These are phyloP conservation scores for Gymnothorax javanicus DNA, from an alignment of 2,797 vertebrate species.

Conservation along the genomic window DNA sequence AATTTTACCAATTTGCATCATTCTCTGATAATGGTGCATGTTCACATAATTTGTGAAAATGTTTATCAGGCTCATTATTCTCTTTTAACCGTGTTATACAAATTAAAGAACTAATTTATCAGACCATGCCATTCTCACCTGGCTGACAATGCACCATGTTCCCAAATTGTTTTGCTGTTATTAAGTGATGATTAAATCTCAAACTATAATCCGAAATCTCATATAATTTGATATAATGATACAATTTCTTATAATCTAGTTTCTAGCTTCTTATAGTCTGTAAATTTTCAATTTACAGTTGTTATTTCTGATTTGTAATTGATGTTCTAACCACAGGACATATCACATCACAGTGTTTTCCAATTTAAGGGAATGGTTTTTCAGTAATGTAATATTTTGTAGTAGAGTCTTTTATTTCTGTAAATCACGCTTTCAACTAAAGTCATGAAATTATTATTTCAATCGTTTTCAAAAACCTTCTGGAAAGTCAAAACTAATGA, in stretches of 20 bases:
- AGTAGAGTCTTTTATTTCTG: not conserved
- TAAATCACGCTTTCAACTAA: not conserved
- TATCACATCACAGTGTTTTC: not conserved
- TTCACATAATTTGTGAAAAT: not conserved
- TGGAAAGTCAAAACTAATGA: not conserved
- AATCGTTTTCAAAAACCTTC: not conserved
- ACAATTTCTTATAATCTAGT: too few species aligned
- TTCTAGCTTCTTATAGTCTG: too few species aligned
- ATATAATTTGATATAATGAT: not conserved
- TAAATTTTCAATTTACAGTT: too few species aligned
- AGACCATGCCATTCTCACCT: not conserved
- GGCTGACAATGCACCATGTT: not conserved
- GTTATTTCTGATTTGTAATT: too few species aligned
- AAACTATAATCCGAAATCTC: not conserved
- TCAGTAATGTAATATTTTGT: not conserved
- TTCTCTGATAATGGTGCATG: not conserved
- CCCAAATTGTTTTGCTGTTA: not conserved
- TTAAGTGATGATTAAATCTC: not conserved
- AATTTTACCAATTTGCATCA: not conserved
- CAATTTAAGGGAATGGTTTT: not conserved
- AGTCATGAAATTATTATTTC: not conserved
- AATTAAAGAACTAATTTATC: not conserved
- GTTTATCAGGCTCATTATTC: not conserved
- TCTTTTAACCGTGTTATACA: not conserved
- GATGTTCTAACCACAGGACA: too few species aligned